Evolutionary conservation across 2,888 invertebrate species (phyloP).

Genomic region (Cinara cedri): DNA sequence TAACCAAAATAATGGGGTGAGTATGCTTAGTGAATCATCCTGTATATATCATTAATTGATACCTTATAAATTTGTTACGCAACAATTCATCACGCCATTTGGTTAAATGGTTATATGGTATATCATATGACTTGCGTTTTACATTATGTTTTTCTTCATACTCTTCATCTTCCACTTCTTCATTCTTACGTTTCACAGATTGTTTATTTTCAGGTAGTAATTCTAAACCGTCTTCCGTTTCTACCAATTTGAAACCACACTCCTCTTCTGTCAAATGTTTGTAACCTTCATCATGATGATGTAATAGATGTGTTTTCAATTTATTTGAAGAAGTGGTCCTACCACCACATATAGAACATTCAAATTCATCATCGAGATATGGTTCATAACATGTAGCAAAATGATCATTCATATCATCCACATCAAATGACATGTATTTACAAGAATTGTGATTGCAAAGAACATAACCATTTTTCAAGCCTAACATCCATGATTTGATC

Average conservation of each 20-base stretch:
- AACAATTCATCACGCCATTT: slow-evolving; percentile 52
- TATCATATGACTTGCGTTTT: slow-evolving; percentile 52
- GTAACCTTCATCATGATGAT: slow-evolving; percentile 52
- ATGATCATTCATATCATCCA: slow-evolving; percentile 56
- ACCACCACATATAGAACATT: slow-evolving; percentile 54
- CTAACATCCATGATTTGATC: slow-evolving; percentile 37
- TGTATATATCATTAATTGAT: no score
- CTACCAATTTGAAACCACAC: slow-evolving; percentile 54
- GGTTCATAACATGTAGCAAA: slow-evolving; percentile 54
- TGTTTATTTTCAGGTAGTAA: slow-evolving; percentile 46
- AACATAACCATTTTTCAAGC: slow-evolving; percentile 49
- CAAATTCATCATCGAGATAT: slow-evolving; percentile 53
- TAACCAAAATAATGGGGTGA: no score
- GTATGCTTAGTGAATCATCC: no score
- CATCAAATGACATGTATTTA: slow-evolving; percentile 52
- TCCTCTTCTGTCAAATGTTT: slow-evolving; percentile 54
- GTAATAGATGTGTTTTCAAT: slow-evolving; percentile 53
- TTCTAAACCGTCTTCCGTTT: slow-evolving; percentile 47
- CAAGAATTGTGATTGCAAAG: slow-evolving; percentile 51
- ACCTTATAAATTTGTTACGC: slow-evolving; percentile 53
- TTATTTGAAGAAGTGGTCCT: slow-evolving; percentile 51
- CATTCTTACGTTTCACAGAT: slow-evolving; percentile 29
- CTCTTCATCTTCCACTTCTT: slow-evolving; percentile 42
- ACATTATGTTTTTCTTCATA: slow-evolving; percentile 40
- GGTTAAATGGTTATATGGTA: slow-evolving; percentile 52